These are phyloP conservation scores for Tachuris rubrigastra DNA, from an alignment of 2,113 vertebrate genomes.

Conservation along the genomic window DNA sequence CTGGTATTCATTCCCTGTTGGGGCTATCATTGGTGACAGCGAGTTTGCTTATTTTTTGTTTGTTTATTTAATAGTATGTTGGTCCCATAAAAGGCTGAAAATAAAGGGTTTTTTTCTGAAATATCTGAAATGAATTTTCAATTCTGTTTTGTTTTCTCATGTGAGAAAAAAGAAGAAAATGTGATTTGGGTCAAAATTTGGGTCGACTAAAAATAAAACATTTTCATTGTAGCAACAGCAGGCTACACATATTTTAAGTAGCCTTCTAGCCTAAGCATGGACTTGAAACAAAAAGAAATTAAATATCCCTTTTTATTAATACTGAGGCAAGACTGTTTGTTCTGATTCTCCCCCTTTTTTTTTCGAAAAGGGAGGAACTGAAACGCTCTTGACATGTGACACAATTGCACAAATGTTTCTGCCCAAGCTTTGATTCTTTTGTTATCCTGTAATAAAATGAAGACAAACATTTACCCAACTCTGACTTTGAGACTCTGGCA, in stretches of 20 bases:
- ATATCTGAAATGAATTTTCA: not conserved
- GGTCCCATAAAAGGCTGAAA: not conserved
- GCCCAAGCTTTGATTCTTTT: not conserved
- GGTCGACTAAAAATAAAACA: not conserved
- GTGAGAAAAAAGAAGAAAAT: not conserved
- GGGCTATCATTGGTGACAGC: not conserved
- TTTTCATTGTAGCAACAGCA: not conserved
- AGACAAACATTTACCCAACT: not conserved
- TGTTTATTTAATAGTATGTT: not conserved
- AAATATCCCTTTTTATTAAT: not conserved
- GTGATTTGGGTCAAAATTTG: constrained; percentile 22
- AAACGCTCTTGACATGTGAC: not conserved
- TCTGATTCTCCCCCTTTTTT: not conserved
- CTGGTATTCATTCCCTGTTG: not conserved
- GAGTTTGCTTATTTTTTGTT: not conserved
- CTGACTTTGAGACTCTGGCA: not conserved
- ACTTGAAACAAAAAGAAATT: not conserved
- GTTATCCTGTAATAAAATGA: not conserved
- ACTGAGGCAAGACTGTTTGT: not conserved
- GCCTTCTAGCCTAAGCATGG: not conserved
- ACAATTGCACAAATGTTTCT: not conserved
- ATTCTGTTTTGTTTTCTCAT: not conserved
- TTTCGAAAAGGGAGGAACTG: not conserved
- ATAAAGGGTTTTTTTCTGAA: not conserved
- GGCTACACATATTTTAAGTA: not conserved